A percentile compares a stretch with the other conserved stretches of the same genome.
These are phyloP conservation scores for Takifugu ocellatus DNA, from an alignment of 2,797 vertebrate genomes.

Conservation along the genomic window DNA sequence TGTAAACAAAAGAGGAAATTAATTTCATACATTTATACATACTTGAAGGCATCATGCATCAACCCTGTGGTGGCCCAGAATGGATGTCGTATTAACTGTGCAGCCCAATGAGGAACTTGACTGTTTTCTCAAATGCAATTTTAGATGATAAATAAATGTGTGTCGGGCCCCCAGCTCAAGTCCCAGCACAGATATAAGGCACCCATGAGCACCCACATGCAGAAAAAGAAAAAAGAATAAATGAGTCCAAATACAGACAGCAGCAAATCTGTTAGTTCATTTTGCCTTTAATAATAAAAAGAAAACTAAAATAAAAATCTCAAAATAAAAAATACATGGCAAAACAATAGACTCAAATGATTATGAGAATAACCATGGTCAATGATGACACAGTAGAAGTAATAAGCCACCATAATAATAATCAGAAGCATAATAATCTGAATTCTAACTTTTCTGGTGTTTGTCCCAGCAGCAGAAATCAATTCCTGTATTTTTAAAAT, in stretches of 20 bases:
- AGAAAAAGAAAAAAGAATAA: too few relatives aligned
- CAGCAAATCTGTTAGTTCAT: slow-evolving; percentile 55
- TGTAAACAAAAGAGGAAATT: too few relatives aligned
- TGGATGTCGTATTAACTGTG: too few relatives aligned
- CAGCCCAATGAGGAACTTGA: too few relatives aligned
- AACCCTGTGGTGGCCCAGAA: too few relatives aligned
- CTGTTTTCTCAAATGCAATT: too few relatives aligned
- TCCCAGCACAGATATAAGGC: too few relatives aligned
- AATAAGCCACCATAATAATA: slow-evolving; percentile 45
- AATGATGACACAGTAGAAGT: slow-evolving; percentile 67
- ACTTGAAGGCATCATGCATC: too few relatives aligned
- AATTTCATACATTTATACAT: too few relatives aligned
- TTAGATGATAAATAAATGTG: too few relatives aligned
- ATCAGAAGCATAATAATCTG: slow-evolving; percentile 60
- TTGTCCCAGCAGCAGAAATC: slow-evolving; percentile 50
- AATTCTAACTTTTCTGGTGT: slow-evolving; percentile 41
- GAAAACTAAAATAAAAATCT: slow-evolving; percentile 78
- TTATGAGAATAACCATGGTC: slow-evolving; percentile 74
- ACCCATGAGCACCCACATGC: too few relatives aligned
- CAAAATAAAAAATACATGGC: slow-evolving; percentile 75
- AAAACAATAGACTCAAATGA: slow-evolving; percentile 71
- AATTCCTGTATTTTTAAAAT: slow-evolving; percentile 50
- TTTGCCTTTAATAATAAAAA: slow-evolving; percentile 80
- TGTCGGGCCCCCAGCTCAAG: too few relatives aligned
- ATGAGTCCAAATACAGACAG: neutral